Conservation (phyloP, 1,140 invertebrate species). For the Drosophila repleta region DNA sequence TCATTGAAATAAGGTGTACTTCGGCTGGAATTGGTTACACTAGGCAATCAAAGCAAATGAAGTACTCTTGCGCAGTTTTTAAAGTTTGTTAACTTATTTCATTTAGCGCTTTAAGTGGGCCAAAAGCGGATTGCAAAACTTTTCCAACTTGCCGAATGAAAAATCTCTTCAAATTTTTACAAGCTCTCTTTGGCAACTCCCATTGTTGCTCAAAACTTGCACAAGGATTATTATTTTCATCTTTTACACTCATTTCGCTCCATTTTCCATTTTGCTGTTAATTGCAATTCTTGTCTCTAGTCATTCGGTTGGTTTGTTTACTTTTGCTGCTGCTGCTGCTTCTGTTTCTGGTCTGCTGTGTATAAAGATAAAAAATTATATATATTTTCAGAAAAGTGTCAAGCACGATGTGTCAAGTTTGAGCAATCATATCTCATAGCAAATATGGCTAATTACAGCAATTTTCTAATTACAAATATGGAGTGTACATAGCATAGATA, state of each 20-base stretch:
- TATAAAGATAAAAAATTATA: no score
- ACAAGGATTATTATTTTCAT: not conserved
- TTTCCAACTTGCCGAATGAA: constrained; percentile 29
- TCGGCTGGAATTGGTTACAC: constrained; percentile 13
- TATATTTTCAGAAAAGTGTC: no score
- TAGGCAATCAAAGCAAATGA: constrained; percentile 2
- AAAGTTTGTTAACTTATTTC: constrained; percentile 34
- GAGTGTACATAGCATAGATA: no score
- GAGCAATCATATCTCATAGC: no score
- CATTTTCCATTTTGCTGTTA: not conserved
- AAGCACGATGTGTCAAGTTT: no score
- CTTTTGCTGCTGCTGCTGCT: no score
- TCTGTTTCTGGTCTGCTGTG: no score
- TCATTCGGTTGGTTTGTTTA: not conserved
- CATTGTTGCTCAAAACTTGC: constrained; percentile 14
- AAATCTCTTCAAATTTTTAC: constrained; percentile 8
- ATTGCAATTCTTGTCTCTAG: constrained; percentile 2
- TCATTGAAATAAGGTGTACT: constrained; percentile 19
- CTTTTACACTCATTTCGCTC: no score
- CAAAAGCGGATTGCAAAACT: constrained; percentile 45
- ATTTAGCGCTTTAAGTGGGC: constrained; percentile 23
- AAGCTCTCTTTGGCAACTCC: constrained; percentile 24
- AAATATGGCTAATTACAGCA: no score
- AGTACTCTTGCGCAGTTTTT: constrained; percentile 13
- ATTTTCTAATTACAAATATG: no score